These are phyloP conservation scores for Microtus richardsoni DNA, from an alignment of 2,113 vertebrate species.

Conservation along the genomic window DNA sequence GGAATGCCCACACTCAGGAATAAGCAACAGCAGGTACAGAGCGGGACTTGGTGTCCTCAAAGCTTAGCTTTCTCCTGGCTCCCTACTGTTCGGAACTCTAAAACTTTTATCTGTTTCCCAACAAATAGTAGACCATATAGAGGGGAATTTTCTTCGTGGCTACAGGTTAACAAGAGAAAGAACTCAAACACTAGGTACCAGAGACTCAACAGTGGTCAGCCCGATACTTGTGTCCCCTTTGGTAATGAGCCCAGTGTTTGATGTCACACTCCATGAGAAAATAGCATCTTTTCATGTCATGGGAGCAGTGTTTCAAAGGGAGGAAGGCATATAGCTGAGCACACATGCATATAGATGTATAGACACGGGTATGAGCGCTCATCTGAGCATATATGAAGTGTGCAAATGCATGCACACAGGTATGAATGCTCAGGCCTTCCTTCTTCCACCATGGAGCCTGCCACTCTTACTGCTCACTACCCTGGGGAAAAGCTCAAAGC, in stretches of 20 bases:
- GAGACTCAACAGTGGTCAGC: not conserved
- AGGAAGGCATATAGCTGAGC: not conserved
- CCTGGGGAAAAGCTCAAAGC: not conserved
- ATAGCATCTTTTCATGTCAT: not conserved
- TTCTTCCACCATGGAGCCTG: not conserved
- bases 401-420: not conserved
- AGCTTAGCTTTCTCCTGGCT: not conserved
- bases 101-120: constrained; percentile 70
- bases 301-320: not conserved
- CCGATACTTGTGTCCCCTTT: constrained; percentile 60
- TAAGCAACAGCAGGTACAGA: not conserved
- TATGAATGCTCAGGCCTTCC: not conserved
- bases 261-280: not conserved
- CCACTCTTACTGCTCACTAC: not conserved
- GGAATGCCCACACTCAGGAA: constrained; percentile 38
- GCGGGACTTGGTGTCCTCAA: not conserved
- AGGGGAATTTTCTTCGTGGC: not conserved
- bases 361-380: not conserved
- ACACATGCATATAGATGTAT: rapidly evolving
- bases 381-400: too few species aligned
- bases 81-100: not conserved
- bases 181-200: constrained; percentile 12
- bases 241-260: constrained; percentile 69
- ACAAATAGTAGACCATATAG: constrained; percentile 57
- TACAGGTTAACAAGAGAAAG: not conserved